These are phyloP conservation scores for Stenotaenia linearis DNA, from an alignment of 2,888 invertebrate genomes.

Conservation along the genomic window DNA sequence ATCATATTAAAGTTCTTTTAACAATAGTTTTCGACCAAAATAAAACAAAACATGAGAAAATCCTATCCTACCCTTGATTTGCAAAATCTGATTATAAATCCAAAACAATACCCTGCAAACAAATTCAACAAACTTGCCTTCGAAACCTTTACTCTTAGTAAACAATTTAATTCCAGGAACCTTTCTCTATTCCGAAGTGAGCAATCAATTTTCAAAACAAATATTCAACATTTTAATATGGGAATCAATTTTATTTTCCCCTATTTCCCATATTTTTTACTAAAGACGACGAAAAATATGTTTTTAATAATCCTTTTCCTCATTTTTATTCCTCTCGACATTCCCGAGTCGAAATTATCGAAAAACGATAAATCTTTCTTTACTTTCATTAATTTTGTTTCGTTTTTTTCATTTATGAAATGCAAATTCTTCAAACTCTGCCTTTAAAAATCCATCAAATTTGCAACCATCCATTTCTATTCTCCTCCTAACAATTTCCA, in stretches of 20 bases:
- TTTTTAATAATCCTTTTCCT: background rate
- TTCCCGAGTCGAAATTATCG: background rate
- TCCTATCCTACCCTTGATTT: no score
- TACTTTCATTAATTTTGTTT: background rate
- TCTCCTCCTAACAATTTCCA: background rate
- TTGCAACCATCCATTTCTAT: background rate
- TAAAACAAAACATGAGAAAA: no score
- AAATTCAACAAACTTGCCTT: no score
- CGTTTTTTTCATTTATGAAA: background rate
- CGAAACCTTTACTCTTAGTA: no score
- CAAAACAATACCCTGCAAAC: no score
- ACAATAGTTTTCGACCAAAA: no score
- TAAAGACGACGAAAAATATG: background rate
- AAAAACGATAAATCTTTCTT: background rate
- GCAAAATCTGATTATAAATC: no score
- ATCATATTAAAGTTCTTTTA: background rate
- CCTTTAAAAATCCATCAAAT: background rate
- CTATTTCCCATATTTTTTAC: background rate
- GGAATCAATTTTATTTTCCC: background rate
- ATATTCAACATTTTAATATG: no score
- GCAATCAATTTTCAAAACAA: no score
- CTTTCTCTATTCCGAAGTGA: no score
- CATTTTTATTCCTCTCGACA: background rate
- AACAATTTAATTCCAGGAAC: no score
- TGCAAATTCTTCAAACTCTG: background rate